Conservation (phyloP, 2,797 vertebrate genomes). For the Microtus californicus region DNA sequence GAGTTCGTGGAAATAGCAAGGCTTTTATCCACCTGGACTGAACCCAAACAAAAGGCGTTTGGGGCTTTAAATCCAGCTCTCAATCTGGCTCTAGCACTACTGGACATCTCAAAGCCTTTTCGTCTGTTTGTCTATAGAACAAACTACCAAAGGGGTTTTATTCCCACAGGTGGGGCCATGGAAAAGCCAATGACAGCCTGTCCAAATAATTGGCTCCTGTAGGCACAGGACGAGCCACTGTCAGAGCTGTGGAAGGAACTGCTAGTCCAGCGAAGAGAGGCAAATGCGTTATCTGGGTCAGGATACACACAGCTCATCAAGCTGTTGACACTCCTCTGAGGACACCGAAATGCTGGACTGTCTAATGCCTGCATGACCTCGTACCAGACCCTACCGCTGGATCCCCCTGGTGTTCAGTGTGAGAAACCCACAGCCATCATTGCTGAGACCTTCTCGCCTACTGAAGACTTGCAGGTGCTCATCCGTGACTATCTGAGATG, state of each 20-base stretch:
- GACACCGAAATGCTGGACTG: not conserved
- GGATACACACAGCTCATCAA: not conserved
- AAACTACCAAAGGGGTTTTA: too few relatives aligned
- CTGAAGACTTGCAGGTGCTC: not conserved
- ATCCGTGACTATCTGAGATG: not conserved
- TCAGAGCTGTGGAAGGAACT: not conserved
- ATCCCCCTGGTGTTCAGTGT: not conserved
- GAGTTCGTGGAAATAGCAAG: not conserved
- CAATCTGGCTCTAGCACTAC: too few relatives aligned
- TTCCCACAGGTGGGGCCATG: too few relatives aligned
- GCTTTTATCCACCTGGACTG: not conserved
- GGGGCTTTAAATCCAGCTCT: too few relatives aligned
- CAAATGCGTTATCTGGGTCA: not conserved
- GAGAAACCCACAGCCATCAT: not conserved
- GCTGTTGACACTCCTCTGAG: not conserved
- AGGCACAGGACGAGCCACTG: too few relatives aligned
- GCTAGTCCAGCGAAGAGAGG: not conserved
- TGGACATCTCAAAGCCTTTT: too few relatives aligned
- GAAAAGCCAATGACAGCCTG: not conserved
- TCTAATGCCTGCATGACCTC: not conserved
- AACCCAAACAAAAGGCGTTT: too few relatives aligned
- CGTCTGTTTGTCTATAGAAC: too few relatives aligned
- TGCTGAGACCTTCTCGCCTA: not conserved
- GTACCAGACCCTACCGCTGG: not conserved
- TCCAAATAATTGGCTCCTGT: not conserved